Conservation (phyloP, 2,888 invertebrate species). For the Pogonocherus hispidulus region DNA sequence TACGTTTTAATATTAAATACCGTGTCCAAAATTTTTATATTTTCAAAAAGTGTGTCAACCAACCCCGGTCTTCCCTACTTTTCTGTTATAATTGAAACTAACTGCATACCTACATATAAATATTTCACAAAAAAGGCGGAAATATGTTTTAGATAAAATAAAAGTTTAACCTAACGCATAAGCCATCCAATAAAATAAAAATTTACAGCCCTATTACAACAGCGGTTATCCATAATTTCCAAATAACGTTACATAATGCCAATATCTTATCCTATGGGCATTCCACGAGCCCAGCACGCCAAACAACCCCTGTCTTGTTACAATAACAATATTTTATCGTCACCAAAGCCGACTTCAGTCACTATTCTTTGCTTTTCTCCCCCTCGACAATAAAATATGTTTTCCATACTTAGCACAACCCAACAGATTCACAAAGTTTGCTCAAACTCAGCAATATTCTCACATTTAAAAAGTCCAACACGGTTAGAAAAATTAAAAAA, state of each 20-base stretch:
- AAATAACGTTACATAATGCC: constrained; percentile 18
- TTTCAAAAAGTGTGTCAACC: too few relatives aligned
- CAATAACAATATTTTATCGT: constrained; percentile 45
- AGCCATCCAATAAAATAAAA: constrained; percentile 5
- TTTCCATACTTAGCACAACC: constrained; percentile 43
- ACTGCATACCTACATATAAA: too few relatives aligned
- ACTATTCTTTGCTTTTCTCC: constrained; percentile 44
- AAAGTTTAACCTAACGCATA: constrained; percentile 4
- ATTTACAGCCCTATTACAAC: constrained; percentile 9
- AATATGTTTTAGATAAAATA: neutral
- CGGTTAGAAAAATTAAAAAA: too few relatives aligned
- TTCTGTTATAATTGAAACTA: too few relatives aligned
- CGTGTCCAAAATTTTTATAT: too few relatives aligned
- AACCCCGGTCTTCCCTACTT: too few relatives aligned
- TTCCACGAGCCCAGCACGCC: neutral
- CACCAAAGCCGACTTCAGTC: constrained; percentile 37
- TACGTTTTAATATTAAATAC: too few relatives aligned
- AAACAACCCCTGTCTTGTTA: constrained; percentile 22
- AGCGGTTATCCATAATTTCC: constrained; percentile 37
- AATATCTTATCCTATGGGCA: constrained; percentile 13
- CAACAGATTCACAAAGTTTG: constrained; percentile 26
- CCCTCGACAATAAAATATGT: constrained; percentile 46
- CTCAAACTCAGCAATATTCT: constrained; percentile 2
- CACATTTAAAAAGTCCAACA: too few relatives aligned
- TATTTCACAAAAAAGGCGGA: neutral